Evolutionary conservation across 2,113 vertebrate genomes (phyloP), one percentile per base, ranked within the genome.

Genomic region (Ophthalmolycus amberensis): DNA sequence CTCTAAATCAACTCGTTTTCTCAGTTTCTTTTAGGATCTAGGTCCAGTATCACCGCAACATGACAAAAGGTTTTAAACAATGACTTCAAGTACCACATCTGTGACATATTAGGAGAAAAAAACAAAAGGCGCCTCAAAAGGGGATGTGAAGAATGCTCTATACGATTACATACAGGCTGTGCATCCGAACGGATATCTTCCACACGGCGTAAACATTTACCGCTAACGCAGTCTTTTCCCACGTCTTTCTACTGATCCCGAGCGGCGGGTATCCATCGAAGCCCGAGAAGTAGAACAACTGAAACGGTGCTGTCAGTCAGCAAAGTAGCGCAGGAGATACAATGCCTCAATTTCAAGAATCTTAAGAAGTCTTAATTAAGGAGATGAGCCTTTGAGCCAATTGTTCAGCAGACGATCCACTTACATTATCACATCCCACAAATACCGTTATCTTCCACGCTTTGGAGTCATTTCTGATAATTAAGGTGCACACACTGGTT

Each of bases 311-410:
- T 14, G 63, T 70, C 69, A 71, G 54, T 68, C 79, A 79, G 50
- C 71, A 75, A 14, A 54, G 54, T 0, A 12, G 32, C 16, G 12
- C 18, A 40, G 70, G 50, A 63, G 56, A 69, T 25, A 58, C 25
- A 68, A 77, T 34, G 27, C 22, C 42, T 80, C 46, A 40, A 38
- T 34, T 48, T 42, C 14, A 42, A 25, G 50, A 75, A 67, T 78
- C 73, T 58, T 81, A 20, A 67, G 29, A 79, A 56, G 66, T 68
- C n/a, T 44, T 56, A 52, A 59, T 75, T 50, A 83, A 75, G 22
- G 56, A 75, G 34, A 83, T 67, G 27, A 71, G 40, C 37, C 66
- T 75, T 73, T 69, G 29, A 79, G 65, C 44, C 42, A 46, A 77
- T 59, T 70, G 37, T 77, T 83, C 14, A 25, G 20, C 54, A 64